Conservation (phyloP, 2,888 invertebrate genomes). For the Perizoma affinitatum region DNA sequence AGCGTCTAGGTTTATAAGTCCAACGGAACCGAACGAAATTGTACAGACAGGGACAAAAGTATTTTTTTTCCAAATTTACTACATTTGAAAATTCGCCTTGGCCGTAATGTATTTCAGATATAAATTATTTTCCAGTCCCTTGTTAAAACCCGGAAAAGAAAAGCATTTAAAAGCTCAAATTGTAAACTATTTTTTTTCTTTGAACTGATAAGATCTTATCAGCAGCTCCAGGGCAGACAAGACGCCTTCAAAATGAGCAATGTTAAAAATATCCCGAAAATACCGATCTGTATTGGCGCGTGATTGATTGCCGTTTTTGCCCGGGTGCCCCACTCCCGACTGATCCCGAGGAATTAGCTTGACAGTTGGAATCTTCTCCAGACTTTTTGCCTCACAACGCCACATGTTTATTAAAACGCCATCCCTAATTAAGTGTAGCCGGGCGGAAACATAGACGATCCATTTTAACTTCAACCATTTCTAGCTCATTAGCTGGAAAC, state of each 20-base stretch:
- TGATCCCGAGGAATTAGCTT: conserved; percentile 77
- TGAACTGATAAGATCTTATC: background rate
- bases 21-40: too few species aligned
- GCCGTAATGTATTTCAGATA: too few species aligned
- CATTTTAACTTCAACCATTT: conserved; percentile 41
- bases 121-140: too few species aligned
- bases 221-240: background rate
- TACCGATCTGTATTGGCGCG: conserved; percentile 53
- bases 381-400: conserved; percentile 70
- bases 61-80: too few species aligned
- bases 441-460: conserved; percentile 60
- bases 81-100: too few species aligned
- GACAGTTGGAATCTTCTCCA: conserved; percentile 77
- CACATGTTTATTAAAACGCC: conserved; percentile 72
- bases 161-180: too few species aligned
- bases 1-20: too few species aligned
- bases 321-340: conserved; percentile 62
- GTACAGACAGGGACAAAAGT: too few species aligned
- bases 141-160: too few species aligned
- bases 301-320: conserved; percentile 80
- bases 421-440: conserved; percentile 75
- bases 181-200: too few species aligned
- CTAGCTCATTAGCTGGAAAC: conserved; percentile 36
- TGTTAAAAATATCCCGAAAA: conserved; percentile 58
- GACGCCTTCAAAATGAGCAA: conserved; percentile 9